A percentile compares a stretch with the other conserved stretches of the same genome.
These are phyloP conservation scores for Montipora capitata DNA, from an alignment of 92 coral and sea anemone genomes.

Conservation along the genomic window DNA sequence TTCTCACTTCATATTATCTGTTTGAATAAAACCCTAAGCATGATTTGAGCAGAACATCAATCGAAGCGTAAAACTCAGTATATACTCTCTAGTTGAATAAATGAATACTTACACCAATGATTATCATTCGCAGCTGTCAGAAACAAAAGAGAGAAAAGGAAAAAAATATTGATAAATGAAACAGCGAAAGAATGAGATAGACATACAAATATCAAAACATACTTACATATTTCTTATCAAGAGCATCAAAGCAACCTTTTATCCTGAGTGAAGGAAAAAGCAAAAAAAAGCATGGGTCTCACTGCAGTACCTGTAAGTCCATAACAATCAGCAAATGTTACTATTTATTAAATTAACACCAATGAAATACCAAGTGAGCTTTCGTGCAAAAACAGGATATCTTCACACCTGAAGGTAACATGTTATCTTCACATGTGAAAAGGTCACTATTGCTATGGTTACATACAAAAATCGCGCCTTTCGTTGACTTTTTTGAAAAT, in stretches of 20 bases:
- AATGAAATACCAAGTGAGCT: too few relatives aligned
- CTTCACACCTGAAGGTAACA: too few relatives aligned
- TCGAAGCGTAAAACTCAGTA: too few relatives aligned
- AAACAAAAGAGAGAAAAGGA: slow-evolving; percentile 9
- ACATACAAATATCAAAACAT: neutral
- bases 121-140: slow-evolving; percentile 87
- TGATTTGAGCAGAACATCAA: too few relatives aligned
- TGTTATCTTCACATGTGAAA: too few relatives aligned
- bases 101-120: slow-evolving; percentile 86
- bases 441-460: neutral
- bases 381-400: too few relatives aligned
- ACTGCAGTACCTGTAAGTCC: neutral
- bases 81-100: too few relatives aligned
- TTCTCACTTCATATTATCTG: too few relatives aligned
- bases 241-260: slow-evolving; percentile 98
- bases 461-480: neutral
- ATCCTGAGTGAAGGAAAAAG: slow-evolving; percentile 77
- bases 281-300: neutral
- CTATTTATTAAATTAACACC: too few relatives aligned
- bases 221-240: slow-evolving; percentile 96
- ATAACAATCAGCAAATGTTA: neutral
- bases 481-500: too few relatives aligned
- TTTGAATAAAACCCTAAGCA: too few relatives aligned
- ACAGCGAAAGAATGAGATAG: neutral
- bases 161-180: neutral